phyloP scores from a whole-genome alignment of 2,797 vertebrate genomes.

The Arremon aurantiirostris region DNA sequence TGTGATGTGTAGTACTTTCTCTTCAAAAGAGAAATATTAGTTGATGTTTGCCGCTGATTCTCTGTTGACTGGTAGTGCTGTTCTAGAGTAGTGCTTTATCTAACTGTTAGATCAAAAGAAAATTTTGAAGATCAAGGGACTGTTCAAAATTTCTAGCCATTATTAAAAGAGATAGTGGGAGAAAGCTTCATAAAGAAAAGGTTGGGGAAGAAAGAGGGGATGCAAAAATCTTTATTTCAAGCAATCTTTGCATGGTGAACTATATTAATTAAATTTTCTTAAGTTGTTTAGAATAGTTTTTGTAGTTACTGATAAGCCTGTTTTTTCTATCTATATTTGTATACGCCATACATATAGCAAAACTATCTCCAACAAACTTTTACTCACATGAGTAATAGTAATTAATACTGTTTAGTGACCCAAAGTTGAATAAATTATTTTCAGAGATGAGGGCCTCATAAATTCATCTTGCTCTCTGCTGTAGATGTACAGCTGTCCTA shows the following conservation, averaged over 20 bases:
- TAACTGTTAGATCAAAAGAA: constrained; percentile 64
- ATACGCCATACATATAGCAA: not conserved
- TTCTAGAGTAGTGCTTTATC: constrained; percentile 53
- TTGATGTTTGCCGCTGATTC: constrained; percentile 63
- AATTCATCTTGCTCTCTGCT: not conserved
- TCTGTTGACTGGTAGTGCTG: constrained; percentile 37
- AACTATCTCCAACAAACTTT: not conserved
- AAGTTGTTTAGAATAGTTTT: not conserved
- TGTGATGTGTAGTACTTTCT: constrained; percentile 55
- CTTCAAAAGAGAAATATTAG: constrained; percentile 70
- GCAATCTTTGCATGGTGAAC: not conserved
- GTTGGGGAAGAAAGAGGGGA: fast-evolving
- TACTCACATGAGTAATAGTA: not conserved
- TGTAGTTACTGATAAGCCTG: not conserved
- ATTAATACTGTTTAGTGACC: not conserved
- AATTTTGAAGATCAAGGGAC: constrained; percentile 57
- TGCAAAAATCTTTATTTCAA: not conserved
- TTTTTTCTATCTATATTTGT: not conserved
- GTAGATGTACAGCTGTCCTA: not conserved
- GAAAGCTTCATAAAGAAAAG: not conserved
- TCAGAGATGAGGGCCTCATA: not conserved
- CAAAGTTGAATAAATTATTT: not conserved
- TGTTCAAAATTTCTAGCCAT: constrained; percentile 52
- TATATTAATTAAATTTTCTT: not conserved
- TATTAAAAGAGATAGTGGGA: constrained; percentile 2